phyloP scores from a whole-genome alignment of 2,888 invertebrate species.

The Trichopria drosophilae region DNA sequence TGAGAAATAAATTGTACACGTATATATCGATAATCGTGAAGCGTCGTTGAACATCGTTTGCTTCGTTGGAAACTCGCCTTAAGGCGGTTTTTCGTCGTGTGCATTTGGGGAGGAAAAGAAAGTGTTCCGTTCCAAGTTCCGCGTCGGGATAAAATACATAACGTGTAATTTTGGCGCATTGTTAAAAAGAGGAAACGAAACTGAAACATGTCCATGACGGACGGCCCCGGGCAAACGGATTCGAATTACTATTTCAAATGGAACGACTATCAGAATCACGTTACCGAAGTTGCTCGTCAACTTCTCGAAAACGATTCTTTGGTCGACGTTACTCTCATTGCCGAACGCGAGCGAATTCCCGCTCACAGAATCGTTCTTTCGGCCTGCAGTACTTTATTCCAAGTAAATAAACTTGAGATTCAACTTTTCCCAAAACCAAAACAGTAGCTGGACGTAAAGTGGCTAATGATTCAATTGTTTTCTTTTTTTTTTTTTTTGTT shows the following conservation, averaged over 20 bases:
- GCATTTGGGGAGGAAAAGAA: too few species aligned
- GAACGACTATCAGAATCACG: slow-evolving; percentile 55
- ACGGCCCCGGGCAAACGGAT: slow-evolving; percentile 31
- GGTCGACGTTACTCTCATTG: slow-evolving; percentile 60
- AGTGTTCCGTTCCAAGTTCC: slow-evolving; percentile 39
- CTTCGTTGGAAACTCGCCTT: too few species aligned
- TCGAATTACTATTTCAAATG: slow-evolving; percentile 56
- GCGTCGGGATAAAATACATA: slow-evolving; percentile 16
- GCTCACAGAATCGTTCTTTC: slow-evolving; percentile 61
- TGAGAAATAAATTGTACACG: too few species aligned
- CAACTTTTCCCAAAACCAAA: too few species aligned
- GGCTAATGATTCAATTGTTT: not conserved
- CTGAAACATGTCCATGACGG: slow-evolving; percentile 48
- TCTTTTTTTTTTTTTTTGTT: slow-evolving; percentile 12
- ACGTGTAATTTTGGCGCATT: not conserved
- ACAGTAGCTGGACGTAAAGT: not conserved
- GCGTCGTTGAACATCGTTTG: too few species aligned
- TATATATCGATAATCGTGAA: too few species aligned
- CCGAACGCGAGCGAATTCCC: slow-evolving; percentile 56
- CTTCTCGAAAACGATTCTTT: slow-evolving; percentile 56
- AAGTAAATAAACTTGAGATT: slow-evolving; percentile 44
- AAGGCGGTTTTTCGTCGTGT: too few species aligned
- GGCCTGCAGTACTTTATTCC: slow-evolving; percentile 60
- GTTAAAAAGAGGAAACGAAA: slow-evolving; percentile 30
- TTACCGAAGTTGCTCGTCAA: slow-evolving; percentile 54